A percentile compares a stretch with the other conserved stretches of the same genome.
Evolutionary conservation across 2,113 vertebrate genomes (phyloP).

Genomic region (Cyanoderma ruficeps): DNA sequence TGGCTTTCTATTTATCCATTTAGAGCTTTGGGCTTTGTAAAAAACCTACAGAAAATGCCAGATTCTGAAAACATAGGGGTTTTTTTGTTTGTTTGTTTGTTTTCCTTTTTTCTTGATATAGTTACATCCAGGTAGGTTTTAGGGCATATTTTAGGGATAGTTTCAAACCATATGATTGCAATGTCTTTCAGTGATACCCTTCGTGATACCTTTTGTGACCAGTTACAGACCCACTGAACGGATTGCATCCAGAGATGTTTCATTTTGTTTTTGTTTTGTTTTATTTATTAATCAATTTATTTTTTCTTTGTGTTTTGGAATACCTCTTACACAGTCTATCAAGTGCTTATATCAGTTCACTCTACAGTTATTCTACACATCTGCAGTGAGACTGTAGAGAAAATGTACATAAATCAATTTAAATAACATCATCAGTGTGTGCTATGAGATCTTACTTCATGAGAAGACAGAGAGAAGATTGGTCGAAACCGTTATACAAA

Average conservation of each 20-base stretch:
- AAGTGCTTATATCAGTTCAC: neutral
- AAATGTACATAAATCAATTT: neutral
- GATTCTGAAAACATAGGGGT: neutral
- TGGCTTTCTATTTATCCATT: neutral
- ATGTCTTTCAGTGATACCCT: fast-evolving
- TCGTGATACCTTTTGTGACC: neutral
- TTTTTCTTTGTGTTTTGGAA: neutral
- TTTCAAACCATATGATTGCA: neutral
- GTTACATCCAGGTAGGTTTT: neutral
- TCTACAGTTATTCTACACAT: neutral
- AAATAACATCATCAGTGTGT: neutral
- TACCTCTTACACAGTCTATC: neutral
- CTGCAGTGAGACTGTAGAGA: neutral
- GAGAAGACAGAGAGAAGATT: neutral
- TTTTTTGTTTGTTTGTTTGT: neutral
- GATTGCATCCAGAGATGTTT: neutral
- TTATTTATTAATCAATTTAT: neutral
- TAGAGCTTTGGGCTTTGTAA: neutral
- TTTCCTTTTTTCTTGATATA: too few species aligned
- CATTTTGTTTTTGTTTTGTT: neutral
- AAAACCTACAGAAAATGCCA: neutral
- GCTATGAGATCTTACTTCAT: neutral
- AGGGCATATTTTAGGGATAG: fast-evolving
- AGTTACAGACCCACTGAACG: neutral
- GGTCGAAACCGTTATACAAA: neutral